These are phyloP conservation scores for Macrocentrus cingulum DNA, from an alignment of 1,140 invertebrate genomes.

Conservation along the genomic window DNA sequence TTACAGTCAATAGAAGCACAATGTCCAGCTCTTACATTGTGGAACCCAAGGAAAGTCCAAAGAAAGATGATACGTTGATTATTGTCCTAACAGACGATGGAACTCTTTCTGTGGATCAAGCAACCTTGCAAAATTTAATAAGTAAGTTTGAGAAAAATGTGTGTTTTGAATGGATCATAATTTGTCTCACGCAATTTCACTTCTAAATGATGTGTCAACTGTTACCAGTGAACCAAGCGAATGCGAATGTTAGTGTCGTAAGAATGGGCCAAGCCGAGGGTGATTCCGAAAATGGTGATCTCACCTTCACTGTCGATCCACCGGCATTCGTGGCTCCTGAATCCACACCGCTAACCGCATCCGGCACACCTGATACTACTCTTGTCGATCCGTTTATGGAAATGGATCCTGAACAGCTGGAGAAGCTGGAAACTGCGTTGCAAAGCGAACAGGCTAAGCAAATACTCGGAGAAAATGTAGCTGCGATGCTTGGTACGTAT, in stretches of 20 bases:
- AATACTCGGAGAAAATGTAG: conserved; percentile 63
- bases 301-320: conserved; percentile 55
- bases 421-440: conserved; percentile 61
- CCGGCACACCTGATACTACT: conserved; percentile 34
- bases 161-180: too few species aligned
- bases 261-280: conserved; percentile 51
- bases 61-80: conserved; percentile 63
- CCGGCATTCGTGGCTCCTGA: conserved; percentile 35
- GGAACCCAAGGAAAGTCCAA: conserved; percentile 47
- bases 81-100: conserved; percentile 75
- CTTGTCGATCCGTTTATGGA: conserved; percentile 61
- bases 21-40: conserved; percentile 55
- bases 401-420: conserved; percentile 64
- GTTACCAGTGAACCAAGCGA: conserved; percentile 55
- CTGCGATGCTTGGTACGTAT: conserved; percentile 57
- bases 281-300: conserved; percentile 46
- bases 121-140: conserved; percentile 70
- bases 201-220: conserved; percentile 32
- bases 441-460: conserved; percentile 64
- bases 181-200: too few species aligned
- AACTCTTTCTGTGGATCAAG: conserved; percentile 69
- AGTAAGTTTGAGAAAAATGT: conserved; percentile 63
- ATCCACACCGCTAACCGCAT: conserved; percentile 17
- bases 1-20: conserved; percentile 32
- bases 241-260: conserved; percentile 58